phyloP scores from a whole-genome alignment of 2,113 vertebrate genomes.

The Anser cygnoides region DNA sequence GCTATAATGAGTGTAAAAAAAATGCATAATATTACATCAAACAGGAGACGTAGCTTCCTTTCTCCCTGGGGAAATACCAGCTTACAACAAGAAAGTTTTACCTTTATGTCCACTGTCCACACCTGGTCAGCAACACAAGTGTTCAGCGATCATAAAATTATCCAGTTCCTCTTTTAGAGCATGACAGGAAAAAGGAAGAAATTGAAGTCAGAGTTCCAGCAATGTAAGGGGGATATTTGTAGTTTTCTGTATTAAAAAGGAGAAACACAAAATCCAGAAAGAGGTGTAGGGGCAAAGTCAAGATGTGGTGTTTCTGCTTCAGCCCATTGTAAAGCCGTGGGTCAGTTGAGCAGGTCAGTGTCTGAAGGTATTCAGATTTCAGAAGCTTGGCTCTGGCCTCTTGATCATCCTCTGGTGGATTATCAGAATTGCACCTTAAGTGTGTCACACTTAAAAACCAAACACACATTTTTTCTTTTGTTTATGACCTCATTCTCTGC shows the following conservation, averaged over 20 bases:
- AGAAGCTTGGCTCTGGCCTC: background rate
- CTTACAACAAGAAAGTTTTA: background rate
- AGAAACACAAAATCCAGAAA: background rate
- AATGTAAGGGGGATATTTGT: background rate
- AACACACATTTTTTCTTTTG: background rate
- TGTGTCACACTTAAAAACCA: background rate
- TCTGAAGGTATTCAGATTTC: background rate
- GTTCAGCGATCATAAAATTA: constrained; percentile 3
- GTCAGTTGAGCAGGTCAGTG: background rate
- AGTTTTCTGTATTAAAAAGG: background rate
- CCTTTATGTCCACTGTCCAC: background rate
- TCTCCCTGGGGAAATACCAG: background rate
- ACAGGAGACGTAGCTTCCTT: background rate
- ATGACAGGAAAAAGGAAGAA: background rate
- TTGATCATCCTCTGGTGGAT: background rate
- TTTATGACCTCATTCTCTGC: background rate
- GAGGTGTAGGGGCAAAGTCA: background rate
- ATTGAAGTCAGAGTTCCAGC: background rate
- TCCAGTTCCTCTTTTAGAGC: background rate
- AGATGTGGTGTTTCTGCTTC: background rate
- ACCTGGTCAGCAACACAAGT: background rate
- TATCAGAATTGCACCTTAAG: background rate
- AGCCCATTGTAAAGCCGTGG: background rate
- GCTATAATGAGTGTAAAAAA: background rate
- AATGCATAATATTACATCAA: constrained; percentile 12